Evolutionary conservation across 2,797 vertebrate genomes (phyloP).

Genomic region (Antrozous pallidus): DNA sequence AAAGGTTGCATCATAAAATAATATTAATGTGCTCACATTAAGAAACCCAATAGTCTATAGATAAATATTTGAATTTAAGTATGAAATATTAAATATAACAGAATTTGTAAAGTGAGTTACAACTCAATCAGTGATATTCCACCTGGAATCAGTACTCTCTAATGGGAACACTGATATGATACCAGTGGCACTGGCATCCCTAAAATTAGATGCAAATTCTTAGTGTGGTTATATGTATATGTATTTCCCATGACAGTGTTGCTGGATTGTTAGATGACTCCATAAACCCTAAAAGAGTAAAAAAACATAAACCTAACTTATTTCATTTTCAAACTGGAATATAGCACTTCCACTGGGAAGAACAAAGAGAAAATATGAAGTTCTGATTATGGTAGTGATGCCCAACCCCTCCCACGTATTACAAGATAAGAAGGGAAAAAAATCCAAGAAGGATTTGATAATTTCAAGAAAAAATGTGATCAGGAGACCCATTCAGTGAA

Average conservation of each 20-base stretch:
- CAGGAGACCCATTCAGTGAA: conserved; percentile 56
- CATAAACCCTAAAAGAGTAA: neutral
- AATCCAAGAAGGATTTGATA: conserved; percentile 29
- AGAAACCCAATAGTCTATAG: neutral
- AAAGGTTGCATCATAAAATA: neutral
- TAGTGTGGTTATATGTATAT: neutral
- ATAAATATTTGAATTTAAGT: neutral
- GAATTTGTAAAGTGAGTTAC: neutral
- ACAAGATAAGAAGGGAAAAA: neutral
- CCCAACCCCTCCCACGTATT: neutral
- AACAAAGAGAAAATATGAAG: neutral
- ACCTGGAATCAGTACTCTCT: neutral
- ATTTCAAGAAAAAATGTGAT: conserved; percentile 59
- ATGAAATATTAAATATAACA: neutral
- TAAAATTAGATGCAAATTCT: neutral
- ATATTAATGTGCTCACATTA: neutral
- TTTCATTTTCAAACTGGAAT: neutral
- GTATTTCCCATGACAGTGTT: neutral
- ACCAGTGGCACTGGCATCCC: neutral
- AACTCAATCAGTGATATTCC: neutral
- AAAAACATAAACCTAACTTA: neutral
- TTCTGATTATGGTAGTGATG: conserved; percentile 11
- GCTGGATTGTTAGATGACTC: neutral
- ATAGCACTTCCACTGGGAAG: neutral
- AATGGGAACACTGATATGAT: neutral